Base-by-base conservation (phyloP, 2,797 vertebrate species). In the Sandelia bainsii region DNA sequence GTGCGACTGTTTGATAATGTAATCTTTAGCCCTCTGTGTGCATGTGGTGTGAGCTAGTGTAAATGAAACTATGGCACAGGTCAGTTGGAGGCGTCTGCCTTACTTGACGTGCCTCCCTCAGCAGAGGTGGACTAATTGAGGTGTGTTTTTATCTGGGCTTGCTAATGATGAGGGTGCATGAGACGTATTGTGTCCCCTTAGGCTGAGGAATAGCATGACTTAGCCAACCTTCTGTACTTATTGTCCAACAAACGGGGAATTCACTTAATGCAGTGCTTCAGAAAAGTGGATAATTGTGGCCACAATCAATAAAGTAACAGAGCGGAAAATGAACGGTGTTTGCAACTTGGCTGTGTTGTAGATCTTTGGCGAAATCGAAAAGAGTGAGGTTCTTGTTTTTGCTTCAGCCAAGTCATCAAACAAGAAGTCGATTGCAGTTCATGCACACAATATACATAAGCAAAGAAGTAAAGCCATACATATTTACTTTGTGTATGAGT, bases 251-350 rank as follows among this genome's bases (percentile, higher is more conserved):
- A 95, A 93, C 88, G 90, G 91, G 92, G 93, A 93, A 93, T 94
- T 94, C 93, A 91, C 94, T 95, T 94, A 95, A 94, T 94, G 91
- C 91, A 91, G 91, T 86, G 91, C 89, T 92, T 92, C 90, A 93
- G 92, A 94, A 95, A 95, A 95, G 94, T 93, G 91, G 92, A 94
- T 95, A 96, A 96, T 94, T 96, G 95, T 93, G 93, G 91, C 88
- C 76, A 82, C 93, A 89, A 96, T 96, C 96, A 94, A 97, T 96
- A 95, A 94, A 92, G 91, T 93, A 95, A 92, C 90, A 69, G 90
- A 92, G 93, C 93, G 75, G 93, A 94, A 96, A 95, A 96, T 96
- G 92, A 95, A 96, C 89, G 82, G 85, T 77, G 89, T 84, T 87
- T 82, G 82, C 70, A 61, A 81, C 53, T 74, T 80, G 69, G 82